These are phyloP conservation scores for Trimorus sp. DNA, from an alignment of 2,888 invertebrate species.

Conservation along the genomic window DNA sequence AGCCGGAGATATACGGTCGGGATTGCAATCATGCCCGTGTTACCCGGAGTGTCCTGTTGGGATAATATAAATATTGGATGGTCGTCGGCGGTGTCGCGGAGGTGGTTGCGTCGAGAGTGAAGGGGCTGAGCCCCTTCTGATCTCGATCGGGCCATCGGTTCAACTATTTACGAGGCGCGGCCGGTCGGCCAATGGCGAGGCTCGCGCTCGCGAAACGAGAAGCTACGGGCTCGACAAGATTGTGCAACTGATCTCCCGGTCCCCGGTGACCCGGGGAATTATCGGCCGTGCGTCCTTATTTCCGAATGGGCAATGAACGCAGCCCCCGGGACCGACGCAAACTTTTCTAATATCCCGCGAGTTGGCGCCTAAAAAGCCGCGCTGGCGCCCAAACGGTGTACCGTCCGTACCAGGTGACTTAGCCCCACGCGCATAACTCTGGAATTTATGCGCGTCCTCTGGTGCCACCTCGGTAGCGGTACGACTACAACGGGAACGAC, in stretches of 20 bases:
- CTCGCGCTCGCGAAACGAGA: slow-evolving; percentile 18
- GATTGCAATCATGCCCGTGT: slow-evolving; percentile 80
- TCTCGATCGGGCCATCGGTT: slow-evolving; percentile 69
- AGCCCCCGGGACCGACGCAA: slow-evolving; percentile 68
- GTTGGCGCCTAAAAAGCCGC: slow-evolving; percentile 71
- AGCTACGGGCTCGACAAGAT: slow-evolving; percentile 72
- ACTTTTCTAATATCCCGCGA: slow-evolving; percentile 81
- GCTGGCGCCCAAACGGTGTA: slow-evolving; percentile 21
- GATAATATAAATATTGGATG: slow-evolving; percentile 81
- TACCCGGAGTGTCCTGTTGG: slow-evolving; percentile 79
- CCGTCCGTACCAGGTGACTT: not conserved
- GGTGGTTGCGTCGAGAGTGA: slow-evolving; percentile 42
- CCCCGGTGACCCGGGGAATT: slow-evolving; percentile 72
- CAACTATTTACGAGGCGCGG: slow-evolving; percentile 72
- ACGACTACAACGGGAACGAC: too few species aligned
- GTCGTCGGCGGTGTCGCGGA: slow-evolving; percentile 68
- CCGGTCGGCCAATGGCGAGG: not conserved
- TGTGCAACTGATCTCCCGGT: slow-evolving; percentile 74
- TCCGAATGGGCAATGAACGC: slow-evolving; percentile 70
- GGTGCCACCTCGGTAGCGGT: slow-evolving; percentile 77
- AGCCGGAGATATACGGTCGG: slow-evolving; percentile 79
- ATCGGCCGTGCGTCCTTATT: slow-evolving; percentile 73
- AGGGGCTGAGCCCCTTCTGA: slow-evolving; percentile 25
- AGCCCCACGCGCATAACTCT: slow-evolving; percentile 77
- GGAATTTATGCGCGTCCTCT: slow-evolving; percentile 81